A percentile compares a stretch with the other conserved stretches of the same genome.
phyloP scores from a whole-genome alignment of 2,888 invertebrate genomes.

The Erebia aethiops region DNA sequence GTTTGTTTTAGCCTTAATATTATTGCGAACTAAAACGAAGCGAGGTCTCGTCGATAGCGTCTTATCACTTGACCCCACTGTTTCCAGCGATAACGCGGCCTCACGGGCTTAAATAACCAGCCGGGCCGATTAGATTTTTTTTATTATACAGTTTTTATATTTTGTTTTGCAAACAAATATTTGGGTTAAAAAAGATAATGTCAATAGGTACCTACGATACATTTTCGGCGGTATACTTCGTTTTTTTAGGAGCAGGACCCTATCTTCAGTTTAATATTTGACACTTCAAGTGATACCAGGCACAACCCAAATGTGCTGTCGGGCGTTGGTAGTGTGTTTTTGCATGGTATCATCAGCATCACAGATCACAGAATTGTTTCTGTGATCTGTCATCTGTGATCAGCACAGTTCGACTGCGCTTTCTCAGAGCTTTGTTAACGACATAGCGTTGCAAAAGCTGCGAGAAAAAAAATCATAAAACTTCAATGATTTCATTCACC shows the following conservation, averaged over 20 bases:
- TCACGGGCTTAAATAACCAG: constrained; percentile 37
- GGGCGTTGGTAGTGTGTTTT: too few relatives aligned
- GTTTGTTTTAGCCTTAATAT: constrained; percentile 27
- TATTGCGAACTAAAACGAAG: constrained; percentile 41
- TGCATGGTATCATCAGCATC: too few relatives aligned
- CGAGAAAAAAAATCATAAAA: too few relatives aligned
- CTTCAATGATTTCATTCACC: too few relatives aligned
- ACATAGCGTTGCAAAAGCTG: too few relatives aligned
- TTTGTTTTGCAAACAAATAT: constrained; percentile 20
- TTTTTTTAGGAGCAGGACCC: neutral
- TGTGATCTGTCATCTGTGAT: too few relatives aligned
- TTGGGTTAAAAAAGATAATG: constrained; percentile 23
- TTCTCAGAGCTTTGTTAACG: too few relatives aligned
- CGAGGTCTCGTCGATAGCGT: constrained; percentile 45
- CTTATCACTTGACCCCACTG: constrained; percentile 48
- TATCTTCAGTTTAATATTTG: too few relatives aligned
- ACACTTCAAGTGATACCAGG: too few relatives aligned
- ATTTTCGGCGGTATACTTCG: neutral
- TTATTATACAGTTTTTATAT: constrained; percentile 19
- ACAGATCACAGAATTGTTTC: too few relatives aligned
- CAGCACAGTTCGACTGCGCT: too few relatives aligned
- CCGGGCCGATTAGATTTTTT: constrained; percentile 31
- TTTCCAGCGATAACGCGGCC: constrained; percentile 40
- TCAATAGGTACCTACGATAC: neutral
- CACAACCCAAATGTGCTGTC: too few relatives aligned